These are phyloP conservation scores for Athripsodes cinereus DNA, from an alignment of 2,888 invertebrate genomes.

Conservation along the genomic window DNA sequence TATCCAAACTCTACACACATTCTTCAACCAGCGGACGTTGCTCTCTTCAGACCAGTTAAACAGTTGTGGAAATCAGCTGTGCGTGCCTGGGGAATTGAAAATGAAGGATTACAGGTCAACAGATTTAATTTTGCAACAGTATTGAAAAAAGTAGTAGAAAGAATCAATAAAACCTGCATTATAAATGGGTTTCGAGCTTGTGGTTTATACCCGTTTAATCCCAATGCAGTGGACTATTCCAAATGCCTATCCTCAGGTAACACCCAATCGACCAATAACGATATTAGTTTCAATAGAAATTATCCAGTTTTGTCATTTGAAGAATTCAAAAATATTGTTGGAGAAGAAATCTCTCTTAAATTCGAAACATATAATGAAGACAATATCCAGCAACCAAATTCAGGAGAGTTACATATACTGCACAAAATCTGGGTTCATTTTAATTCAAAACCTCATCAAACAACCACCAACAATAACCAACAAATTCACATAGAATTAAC, in stretches of 20 bases:
- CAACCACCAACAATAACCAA: too few relatives aligned
- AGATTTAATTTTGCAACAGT: not conserved
- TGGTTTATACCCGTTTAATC: not conserved
- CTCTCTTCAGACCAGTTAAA: not conserved
- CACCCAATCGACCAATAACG: too few relatives aligned
- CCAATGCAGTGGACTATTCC: not conserved
- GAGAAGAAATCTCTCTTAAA: not conserved
- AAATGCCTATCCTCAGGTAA: too few relatives aligned
- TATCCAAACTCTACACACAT: too few relatives aligned
- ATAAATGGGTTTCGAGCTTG: not conserved
- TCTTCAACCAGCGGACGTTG: slow-evolving; percentile 4
- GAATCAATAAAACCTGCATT: not conserved
- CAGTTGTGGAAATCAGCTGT: not conserved
- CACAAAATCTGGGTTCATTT: too few relatives aligned
- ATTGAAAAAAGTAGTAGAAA: not conserved
- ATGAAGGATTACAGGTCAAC: not conserved
- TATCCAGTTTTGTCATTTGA: too few relatives aligned
- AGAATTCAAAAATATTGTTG: not conserved
- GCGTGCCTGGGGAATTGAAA: not conserved
- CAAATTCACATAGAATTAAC: too few relatives aligned
- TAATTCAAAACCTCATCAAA: too few relatives aligned
- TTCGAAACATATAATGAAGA: not conserved
- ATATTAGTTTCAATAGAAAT: not conserved
- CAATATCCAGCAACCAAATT: too few relatives aligned
- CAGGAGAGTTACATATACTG: too few relatives aligned